phyloP scores from a whole-genome alignment of 2,113 vertebrate genomes.

The Cyrtonyx montezumae region DNA sequence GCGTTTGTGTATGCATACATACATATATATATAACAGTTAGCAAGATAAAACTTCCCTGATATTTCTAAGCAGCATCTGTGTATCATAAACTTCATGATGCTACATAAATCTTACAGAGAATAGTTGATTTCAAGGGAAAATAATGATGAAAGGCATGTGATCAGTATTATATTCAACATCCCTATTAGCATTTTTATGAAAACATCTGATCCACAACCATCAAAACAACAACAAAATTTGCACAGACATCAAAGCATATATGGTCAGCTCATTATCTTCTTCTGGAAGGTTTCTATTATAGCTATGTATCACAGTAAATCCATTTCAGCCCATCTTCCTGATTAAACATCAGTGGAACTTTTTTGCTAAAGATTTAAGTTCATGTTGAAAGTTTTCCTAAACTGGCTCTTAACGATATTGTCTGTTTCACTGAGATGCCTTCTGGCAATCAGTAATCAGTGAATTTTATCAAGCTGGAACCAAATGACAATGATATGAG shows the following conservation, averaged over 20 bases:
- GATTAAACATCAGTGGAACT: neutral
- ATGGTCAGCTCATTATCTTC: neutral
- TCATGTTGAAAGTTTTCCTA: neutral
- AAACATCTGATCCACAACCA: neutral
- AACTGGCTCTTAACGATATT: neutral
- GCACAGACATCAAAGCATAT: neutral
- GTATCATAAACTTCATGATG: neutral
- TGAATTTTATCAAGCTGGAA: neutral
- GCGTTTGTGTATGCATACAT: neutral
- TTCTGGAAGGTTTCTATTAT: neutral
- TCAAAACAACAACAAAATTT: neutral
- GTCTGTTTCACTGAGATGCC: neutral
- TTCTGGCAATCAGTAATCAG: neutral
- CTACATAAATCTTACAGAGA: neutral
- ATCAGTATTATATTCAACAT: neutral
- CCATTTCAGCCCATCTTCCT: neutral
- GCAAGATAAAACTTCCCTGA: neutral
- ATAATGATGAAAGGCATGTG: neutral
- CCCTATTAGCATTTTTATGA: neutral
- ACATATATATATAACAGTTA: neutral
- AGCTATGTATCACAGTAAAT: neutral
- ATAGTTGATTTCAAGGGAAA: neutral
- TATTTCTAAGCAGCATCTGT: neutral
- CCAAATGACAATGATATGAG: neutral
- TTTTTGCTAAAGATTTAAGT: neutral